phyloP scores from a whole-genome alignment of 2,888 invertebrate genomes.

The Pristionchus fissidentatus region DNA sequence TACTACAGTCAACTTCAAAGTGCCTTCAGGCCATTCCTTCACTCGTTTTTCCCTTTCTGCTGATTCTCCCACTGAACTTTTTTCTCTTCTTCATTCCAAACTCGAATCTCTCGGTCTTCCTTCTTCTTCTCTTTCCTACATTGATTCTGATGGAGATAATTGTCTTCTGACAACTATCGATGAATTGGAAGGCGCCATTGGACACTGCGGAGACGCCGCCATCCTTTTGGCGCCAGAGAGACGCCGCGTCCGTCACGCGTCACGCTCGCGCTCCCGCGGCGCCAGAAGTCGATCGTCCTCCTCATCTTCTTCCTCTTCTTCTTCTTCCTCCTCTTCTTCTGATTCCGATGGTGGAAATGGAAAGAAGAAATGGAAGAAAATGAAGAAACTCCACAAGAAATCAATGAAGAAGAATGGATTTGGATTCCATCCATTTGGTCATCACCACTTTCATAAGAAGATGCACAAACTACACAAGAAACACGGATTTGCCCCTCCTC shows the following conservation, averaged over 20 bases:
- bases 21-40: constrained; percentile 14
- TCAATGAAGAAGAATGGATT: constrained; percentile 22
- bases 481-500: not conserved
- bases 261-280: not conserved
- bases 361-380: not conserved
- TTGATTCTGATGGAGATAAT: constrained; percentile 4
- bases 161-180: constrained; percentile 29
- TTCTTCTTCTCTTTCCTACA: not conserved
- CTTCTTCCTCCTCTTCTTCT: constrained; percentile 22
- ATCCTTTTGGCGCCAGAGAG: not conserved
- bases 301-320: not conserved
- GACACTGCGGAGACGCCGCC: constrained; percentile 3
- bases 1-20: constrained; percentile 11
- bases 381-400: constrained; percentile 29
- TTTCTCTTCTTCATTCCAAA: constrained; percentile 2
- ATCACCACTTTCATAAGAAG: too few relatives aligned
- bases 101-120: constrained; percentile 1
- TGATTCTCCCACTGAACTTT: not conserved
- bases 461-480: constrained; percentile 19
- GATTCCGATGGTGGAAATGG: not conserved
- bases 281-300: not conserved
- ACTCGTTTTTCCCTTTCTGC: constrained; percentile 35
- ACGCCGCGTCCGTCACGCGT: not conserved
- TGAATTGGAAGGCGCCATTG: constrained; percentile 22
- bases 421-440: not conserved